Evolutionary conservation across 2,888 invertebrate species (phyloP), one percentile per base, ranked within the genome.

Genomic region (Ryuthela nishihirai): DNA sequence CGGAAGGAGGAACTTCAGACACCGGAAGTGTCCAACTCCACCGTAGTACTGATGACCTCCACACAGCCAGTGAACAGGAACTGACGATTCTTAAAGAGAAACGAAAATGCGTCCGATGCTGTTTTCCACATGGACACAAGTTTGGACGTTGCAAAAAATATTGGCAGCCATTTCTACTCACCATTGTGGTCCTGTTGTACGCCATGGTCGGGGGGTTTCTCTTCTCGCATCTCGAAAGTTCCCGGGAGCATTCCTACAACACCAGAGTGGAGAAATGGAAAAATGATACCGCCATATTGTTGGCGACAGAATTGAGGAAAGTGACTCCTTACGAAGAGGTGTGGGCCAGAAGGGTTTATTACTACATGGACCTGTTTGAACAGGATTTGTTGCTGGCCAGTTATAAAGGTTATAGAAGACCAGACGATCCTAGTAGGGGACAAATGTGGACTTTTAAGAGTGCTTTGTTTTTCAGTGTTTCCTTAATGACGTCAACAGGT

Each of bases 281-380:
- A 25, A 62, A 62, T 20, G 62, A 62, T 35, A 62, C 62, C 1
- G 62, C 62, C 36, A 59, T 69, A 36, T 64, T 66, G 0, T 52
- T 69, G 40, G 69, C 69, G 9, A 69, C 69, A 2, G 69, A 69
- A 40, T 58, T 69, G 15, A 58, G 69, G 0, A 68, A 68, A 54
- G 68, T 68, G 15, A 43, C 50, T 24, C 68, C 68, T 2, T 61
- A 68, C 47, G 68, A 69, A 35, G 52, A 54, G n/a, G 55, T 66
- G 15, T 69, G 69, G 69, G 54, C 54, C 6, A 24, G 38, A 17
- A 56, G 41, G 2, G 40, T 62, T 4, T 55, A 48, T 29, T 47
- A 43, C n/a, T 46, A 56, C 18, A 21, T 62, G 17, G 53, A 53
- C 15, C 20, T 53, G 0, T 56, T 25, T 18, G 62, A 62, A 15